These are phyloP conservation scores for Eurois occulta DNA, from an alignment of 2,888 invertebrate species.

Conservation along the genomic window DNA sequence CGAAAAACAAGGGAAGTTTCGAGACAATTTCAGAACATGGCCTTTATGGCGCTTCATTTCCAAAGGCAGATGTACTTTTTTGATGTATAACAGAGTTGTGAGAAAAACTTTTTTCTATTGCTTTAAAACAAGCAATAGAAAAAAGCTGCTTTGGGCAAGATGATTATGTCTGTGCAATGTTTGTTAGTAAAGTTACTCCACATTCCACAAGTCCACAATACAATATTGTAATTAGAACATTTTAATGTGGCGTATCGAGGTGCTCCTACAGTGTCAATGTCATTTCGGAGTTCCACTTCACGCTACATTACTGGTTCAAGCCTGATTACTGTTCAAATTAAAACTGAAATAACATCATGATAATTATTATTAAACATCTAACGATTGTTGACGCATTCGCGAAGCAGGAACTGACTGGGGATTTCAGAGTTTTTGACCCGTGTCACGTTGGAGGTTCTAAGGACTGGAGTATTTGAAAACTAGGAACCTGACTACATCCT, in stretches of 20 bases:
- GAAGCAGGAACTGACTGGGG: conserved; percentile 47
- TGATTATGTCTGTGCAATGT: background rate
- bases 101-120: too few species aligned
- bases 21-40: too few species aligned
- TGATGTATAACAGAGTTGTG: too few species aligned
- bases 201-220: background rate
- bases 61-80: too few species aligned
- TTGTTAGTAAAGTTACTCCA: conserved; percentile 27
- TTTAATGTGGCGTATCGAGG: conserved; percentile 51
- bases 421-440: conserved; percentile 25
- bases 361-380: conserved; percentile 18
- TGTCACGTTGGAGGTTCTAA: conserved; percentile 5
- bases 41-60: too few species aligned
- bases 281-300: conserved; percentile 66
- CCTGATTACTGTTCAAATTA: conserved; percentile 45
- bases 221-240: conserved; percentile 50
- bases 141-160: too few species aligned
- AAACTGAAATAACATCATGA: conserved; percentile 37
- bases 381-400: conserved; percentile 42
- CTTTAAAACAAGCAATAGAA: too few species aligned
- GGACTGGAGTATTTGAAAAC: background rate
- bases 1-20: too few species aligned
- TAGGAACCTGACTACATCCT: background rate
- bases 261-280: conserved; percentile 61
- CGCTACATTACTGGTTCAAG: conserved; percentile 54